Evolutionary conservation across 2,797 vertebrate species (phyloP).

Genomic region (Bradypodion ventrale): DNA sequence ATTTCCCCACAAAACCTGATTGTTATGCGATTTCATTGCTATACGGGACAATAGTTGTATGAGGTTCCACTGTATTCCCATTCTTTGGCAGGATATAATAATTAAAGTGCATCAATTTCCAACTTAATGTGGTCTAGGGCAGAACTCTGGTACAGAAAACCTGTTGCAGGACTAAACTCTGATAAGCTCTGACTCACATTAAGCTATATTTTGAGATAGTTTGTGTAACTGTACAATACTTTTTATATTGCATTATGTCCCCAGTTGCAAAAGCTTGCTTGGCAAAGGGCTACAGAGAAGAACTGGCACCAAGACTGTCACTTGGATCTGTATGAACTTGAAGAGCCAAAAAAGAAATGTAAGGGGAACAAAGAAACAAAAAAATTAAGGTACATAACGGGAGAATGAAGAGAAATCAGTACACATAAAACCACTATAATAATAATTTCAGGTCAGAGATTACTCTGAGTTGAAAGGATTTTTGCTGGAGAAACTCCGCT

Average conservation of each 20-base stretch:
- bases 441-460: too few species aligned
- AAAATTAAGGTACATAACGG: conserved; percentile 1
- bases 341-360: neutral
- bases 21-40: too few species aligned
- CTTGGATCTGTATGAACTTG: neutral
- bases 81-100: neutral
- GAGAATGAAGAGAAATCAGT: conserved; percentile 1
- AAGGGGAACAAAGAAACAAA: too few species aligned
- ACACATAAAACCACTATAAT: neutral
- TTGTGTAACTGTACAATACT: neutral
- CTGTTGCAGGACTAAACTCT: neutral
- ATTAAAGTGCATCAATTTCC: neutral
- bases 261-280: conserved; percentile 8
- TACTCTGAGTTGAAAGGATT: too few species aligned
- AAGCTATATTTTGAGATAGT: neutral
- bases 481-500: too few species aligned
- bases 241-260: neutral
- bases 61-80: too few species aligned
- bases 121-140: neutral
- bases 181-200: neutral
- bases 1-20: too few species aligned
- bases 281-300: neutral
- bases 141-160: neutral
- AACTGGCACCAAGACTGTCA: neutral
- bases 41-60: too few species aligned